Evolutionary conservation across 2,113 vertebrate genomes (phyloP).

Genomic region (Pao palembangensis): DNA sequence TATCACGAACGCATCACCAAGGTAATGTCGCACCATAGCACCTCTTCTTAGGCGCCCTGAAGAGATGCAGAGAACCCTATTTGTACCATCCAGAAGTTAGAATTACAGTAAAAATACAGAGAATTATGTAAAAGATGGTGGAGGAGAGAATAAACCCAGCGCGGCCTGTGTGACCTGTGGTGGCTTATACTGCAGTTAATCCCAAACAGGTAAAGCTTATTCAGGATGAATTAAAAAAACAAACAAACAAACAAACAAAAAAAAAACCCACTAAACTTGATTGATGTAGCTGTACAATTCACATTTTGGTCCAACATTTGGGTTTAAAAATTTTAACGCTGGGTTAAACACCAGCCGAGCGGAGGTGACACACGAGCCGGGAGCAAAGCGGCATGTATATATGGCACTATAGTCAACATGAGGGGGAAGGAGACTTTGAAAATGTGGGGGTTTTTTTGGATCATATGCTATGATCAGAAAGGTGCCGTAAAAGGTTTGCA

Average conservation of each 20-base stretch:
- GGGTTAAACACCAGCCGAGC: background rate
- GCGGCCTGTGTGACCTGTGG: constrained; percentile 25
- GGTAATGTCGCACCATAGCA: constrained; percentile 50
- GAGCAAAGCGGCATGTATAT: constrained; percentile 10
- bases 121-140: constrained; percentile 65
- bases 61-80: constrained; percentile 59
- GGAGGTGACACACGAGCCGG: constrained; percentile 25
- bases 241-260: background rate
- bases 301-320: constrained; percentile 70
- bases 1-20: constrained; percentile 60
- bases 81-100: constrained; percentile 71
- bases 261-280: constrained; percentile 27
- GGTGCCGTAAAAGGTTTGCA: constrained; percentile 35
- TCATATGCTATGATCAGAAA: constrained; percentile 41
- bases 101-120: constrained; percentile 70
- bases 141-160: background rate
- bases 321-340: background rate
- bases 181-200: constrained; percentile 65
- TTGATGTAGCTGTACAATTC: constrained; percentile 61
- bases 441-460: constrained; percentile 36
- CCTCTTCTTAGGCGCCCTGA: constrained; percentile 64
- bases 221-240: constrained; percentile 12
- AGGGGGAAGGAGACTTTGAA: constrained; percentile 4
- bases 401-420: constrained; percentile 56
- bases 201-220: constrained; percentile 68